Evolutionary conservation across 2,888 invertebrate species (phyloP).

Genomic region (Cosmorhoe ocellata): DNA sequence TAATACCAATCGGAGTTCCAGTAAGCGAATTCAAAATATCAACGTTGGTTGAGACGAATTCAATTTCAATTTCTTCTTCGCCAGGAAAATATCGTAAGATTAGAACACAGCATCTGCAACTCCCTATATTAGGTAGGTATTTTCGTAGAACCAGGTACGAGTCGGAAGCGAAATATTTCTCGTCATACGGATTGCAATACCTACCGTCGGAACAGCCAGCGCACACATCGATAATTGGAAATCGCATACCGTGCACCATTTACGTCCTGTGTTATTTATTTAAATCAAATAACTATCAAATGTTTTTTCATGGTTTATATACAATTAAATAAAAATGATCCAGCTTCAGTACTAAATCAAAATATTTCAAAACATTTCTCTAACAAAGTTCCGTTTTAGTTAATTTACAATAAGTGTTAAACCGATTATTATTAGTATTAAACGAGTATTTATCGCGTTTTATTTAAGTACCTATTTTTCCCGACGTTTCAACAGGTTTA

Average conservation of each 20-base stretch:
- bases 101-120: conserved; percentile 39
- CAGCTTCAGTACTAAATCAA: no score
- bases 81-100: conserved; percentile 43
- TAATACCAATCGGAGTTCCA: neutral
- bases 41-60: conserved; percentile 17
- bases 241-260: conserved; percentile 50
- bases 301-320: conserved; percentile 27
- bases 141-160: conserved; percentile 36
- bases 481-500: no score
- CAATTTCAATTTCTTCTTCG: conserved; percentile 18
- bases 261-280: conserved; percentile 51
- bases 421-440: no score
- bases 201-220: conserved; percentile 47
- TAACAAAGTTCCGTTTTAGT: no score
- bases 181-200: conserved; percentile 52
- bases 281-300: conserved; percentile 39
- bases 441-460: no score
- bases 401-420: no score
- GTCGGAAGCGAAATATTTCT: conserved; percentile 53
- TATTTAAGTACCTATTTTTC: no score
- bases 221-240: conserved; percentile 63
- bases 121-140: conserved; percentile 34
- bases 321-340: no score
- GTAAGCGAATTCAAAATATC: conserved; percentile 5
- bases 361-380: no score